Evolutionary conservation across 1,140 invertebrate species (phyloP).

Genomic region (Oscheius sp.): DNA sequence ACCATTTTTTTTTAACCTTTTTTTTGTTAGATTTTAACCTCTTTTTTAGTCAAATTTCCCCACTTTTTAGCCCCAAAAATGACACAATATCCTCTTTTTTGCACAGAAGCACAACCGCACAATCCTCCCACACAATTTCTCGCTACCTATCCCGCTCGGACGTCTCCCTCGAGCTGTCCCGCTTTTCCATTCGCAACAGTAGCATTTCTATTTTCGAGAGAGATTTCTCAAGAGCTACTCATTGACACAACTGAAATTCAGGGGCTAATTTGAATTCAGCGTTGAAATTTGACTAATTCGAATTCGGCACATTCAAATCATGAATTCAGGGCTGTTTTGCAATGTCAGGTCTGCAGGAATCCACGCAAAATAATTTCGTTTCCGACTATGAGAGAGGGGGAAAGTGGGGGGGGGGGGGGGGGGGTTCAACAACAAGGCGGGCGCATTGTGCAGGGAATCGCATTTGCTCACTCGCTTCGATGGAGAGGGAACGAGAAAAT

Average conservation of each 20-base stretch:
- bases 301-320: neutral
- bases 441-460: too few species aligned
- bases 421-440: too few species aligned
- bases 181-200: conserved; percentile 18
- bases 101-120: too few species aligned
- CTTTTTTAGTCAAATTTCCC: too few species aligned
- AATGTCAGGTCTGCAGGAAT: neutral
- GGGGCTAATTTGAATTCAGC: neutral
- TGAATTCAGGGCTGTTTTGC: neutral
- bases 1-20: too few species aligned
- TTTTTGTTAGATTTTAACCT: too few species aligned
- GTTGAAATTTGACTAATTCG: neutral
- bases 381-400: too few species aligned
- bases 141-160: conserved; percentile 8
- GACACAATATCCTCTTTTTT: too few species aligned
- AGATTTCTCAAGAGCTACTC: neutral
- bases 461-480: too few species aligned
- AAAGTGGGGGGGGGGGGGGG: too few species aligned
- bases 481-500: too few species aligned
- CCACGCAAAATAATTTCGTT: neutral
- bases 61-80: too few species aligned
- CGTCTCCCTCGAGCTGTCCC: neutral
- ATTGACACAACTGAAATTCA: neutral
- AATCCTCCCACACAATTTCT: neutral
- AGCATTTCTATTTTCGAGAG: neutral